A percentile compares a stretch with the other conserved stretches of the same genome.
Conservation (phyloP, 2,797 vertebrate species). For the Sarcoramphus papa region DNA sequence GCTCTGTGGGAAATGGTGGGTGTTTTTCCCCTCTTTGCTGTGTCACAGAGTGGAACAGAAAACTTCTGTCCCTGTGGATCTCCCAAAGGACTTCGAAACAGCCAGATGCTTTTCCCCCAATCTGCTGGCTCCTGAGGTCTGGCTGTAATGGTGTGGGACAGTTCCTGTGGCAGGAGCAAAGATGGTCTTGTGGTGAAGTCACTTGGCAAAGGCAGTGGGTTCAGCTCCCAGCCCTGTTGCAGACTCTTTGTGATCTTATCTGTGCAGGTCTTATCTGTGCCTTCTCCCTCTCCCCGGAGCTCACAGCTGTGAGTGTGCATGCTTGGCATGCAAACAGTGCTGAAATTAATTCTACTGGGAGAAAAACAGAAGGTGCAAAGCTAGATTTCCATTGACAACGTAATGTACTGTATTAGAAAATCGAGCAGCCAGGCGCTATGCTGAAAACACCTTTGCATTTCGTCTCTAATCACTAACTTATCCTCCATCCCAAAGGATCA, state of each 20-base stretch:
- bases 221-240: neutral
- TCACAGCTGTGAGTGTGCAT: neutral
- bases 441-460: conserved; percentile 16
- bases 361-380: conserved; percentile 40
- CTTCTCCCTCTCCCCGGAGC: neutral
- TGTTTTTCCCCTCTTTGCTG: neutral
- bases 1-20: neutral
- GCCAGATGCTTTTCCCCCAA: neutral
- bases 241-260: neutral
- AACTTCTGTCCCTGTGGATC: neutral
- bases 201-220: neutral
- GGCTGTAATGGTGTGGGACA: neutral
- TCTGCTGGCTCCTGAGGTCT: neutral
- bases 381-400: conserved; percentile 9
- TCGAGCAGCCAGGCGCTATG: neutral
- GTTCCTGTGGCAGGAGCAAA: neutral
- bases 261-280: neutral
- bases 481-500: neutral
- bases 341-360: conserved; percentile 29
- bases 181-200: neutral
- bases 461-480: neutral
- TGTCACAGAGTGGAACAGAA: neutral
- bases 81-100: neutral
- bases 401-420: conserved; percentile 34
- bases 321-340: neutral